Base-by-base conservation (phyloP, 2,888 invertebrate species). In the Troides helena region DNA sequence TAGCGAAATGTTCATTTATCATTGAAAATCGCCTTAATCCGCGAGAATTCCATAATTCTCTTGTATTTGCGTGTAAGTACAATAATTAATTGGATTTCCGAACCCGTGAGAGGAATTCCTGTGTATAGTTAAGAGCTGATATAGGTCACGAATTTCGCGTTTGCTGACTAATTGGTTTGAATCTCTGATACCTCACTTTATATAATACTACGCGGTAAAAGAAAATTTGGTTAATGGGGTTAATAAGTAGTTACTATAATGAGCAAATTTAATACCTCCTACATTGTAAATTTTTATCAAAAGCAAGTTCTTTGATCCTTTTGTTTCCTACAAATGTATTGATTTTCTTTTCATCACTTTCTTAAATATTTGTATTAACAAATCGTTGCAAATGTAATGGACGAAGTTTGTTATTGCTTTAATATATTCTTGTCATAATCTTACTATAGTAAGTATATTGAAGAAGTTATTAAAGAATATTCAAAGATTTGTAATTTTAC, bases 71-170 rank as follows among this genome's bases (percentile, higher is more conserved):
- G 57, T 23, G 30, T 65, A 65, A 65, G 61, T 65, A 56, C 50
- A 12, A 57, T 65, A 61, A 69, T 69, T 69, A 69, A 69, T 69
- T 69, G 65, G 69, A 69, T 69, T 69, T 69, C 65, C 58, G 46
- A 62, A 36, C 50, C 30, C 61, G 58, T 56, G 39, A 70, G 46
- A 58, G 69, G 69, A 70, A 70, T 70, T 70, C 58, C 69, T 59
- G 23, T 66, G 62, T 66, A 62, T 30, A 58, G 61, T 57, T 61
- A 69, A 61, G 30, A 69, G 69, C 46, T 59, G 62, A 70, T 70
- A 3, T 65, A 53, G 69, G 66, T 58, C 69, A 70, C 62, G 69
- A 58, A 18, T 50, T 58, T 30, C 59, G 39, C 53, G 57, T 65
- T 46, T 46, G 36, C 50, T 12, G 39, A 30, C 62, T 70, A 58